Evolutionary conservation across 1,140 invertebrate genomes (phyloP), one percentile per base, ranked within the genome.

Genomic region (Vollenhovia emeryi): DNA sequence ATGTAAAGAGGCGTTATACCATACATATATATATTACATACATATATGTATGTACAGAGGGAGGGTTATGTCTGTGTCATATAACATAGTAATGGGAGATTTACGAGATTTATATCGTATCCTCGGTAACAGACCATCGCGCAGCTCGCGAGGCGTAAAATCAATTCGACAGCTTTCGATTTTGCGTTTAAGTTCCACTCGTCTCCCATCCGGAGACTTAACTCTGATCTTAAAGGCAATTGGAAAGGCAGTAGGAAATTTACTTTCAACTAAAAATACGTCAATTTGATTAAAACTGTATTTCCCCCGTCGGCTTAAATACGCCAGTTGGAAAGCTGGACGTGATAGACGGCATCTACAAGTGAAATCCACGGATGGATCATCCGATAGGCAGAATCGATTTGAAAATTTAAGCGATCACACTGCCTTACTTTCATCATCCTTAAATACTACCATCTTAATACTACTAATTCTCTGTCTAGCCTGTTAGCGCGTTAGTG

Each of bases 31-130:
- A 84, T 50, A 76, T 76, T 76, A 40, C 40, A 78, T 76, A 64
- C 40, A 64, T 66, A 48, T 84, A 62, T 84, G 55, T 76, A 76
- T 62, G 52, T 40, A 62, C 45, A 73, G 52, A 13, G 36, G 21
- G 21, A 43, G 62, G 52, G 60, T 68, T 86, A 80, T 75, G 79
- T 87, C 62, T 75, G 55, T 89, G 55, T 87, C 50, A 50, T 88
- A 84, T 11, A 82, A 73, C 69, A 73, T 82, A 82, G 27, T 82
- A 82, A 82, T 82, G 48, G 30, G 50, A 71, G 66, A 73, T 73
- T 82, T 82, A 82, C 59, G 76, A 68, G 33, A 80, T 40, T 18
- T 69, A 21, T 59, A 73, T 24, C 78, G 66, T 52, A 82, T 9
- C 9, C 18, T 52, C 15, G 18, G 8, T 33, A 82, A 8, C 27